These are phyloP conservation scores for Capitella teleta DNA, from an alignment of 1,140 invertebrate genomes.

Conservation along the genomic window DNA sequence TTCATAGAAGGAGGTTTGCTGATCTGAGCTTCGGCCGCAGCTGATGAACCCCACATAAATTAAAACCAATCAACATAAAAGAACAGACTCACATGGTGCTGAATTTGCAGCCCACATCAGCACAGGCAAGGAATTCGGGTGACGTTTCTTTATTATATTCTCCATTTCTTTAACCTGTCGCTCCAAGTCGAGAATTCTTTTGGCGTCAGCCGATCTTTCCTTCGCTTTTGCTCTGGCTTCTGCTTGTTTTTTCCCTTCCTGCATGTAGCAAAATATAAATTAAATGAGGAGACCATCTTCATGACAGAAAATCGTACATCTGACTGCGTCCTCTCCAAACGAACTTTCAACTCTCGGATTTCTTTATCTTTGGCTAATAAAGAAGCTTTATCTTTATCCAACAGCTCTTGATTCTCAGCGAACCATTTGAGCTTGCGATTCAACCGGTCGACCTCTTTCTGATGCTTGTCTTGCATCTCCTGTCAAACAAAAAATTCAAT, in stretches of 20 bases:
- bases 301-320: slow-evolving; percentile 22
- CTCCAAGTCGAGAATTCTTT: slow-evolving; percentile 36
- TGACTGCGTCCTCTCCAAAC: slow-evolving; percentile 28
- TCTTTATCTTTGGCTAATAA: slow-evolving; percentile 27
- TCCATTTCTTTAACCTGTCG: slow-evolving; percentile 42
- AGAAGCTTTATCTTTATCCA: slow-evolving; percentile 25
- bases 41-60: too few species aligned
- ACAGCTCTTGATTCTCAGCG: slow-evolving; percentile 34
- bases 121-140: slow-evolving; percentile 35
- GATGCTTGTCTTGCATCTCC: not conserved
- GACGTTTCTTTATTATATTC: slow-evolving; percentile 25
- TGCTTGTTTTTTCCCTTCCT: slow-evolving; percentile 28
- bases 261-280: not conserved
- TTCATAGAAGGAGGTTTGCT: slow-evolving; percentile 14
- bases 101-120: slow-evolving; percentile 37
- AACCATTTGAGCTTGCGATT: slow-evolving; percentile 35
- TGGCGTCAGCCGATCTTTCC: slow-evolving; percentile 29
- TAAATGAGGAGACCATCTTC: too few species aligned
- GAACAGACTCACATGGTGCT: too few species aligned
- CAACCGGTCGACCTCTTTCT: slow-evolving; percentile 27
- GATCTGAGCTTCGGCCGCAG: slow-evolving; percentile 10
- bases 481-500: too few species aligned
- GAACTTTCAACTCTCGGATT: slow-evolving; percentile 26
- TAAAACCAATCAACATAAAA: too few species aligned
- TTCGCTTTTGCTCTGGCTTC: slow-evolving; percentile 14